phyloP scores from a whole-genome alignment of 2,113 vertebrate genomes.

The Prinia subflava region DNA sequence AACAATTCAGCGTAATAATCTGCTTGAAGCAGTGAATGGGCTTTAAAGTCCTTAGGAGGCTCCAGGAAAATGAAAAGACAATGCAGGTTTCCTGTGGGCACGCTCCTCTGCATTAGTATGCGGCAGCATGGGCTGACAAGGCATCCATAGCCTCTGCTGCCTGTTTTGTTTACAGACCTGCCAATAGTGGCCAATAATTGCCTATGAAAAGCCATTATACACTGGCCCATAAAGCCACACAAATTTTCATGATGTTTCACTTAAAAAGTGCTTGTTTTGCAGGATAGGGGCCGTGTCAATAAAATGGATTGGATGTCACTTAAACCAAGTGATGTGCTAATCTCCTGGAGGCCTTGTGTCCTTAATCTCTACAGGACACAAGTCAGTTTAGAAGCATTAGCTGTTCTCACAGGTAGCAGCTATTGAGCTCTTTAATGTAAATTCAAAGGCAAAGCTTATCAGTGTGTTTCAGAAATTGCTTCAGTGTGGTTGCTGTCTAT shows the following conservation, averaged over 20 bases:
- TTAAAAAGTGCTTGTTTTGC: constrained; percentile 77
- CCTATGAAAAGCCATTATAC: constrained; percentile 46
- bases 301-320: constrained; percentile 77
- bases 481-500: constrained; percentile 56
- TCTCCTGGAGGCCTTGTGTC: constrained; percentile 70
- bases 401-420: constrained; percentile 72
- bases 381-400: constrained; percentile 69
- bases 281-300: constrained; percentile 70
- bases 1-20: constrained; percentile 49
- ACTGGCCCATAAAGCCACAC: constrained; percentile 49
- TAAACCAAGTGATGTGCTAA: constrained; percentile 72
- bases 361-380: constrained; percentile 76
- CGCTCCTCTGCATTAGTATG: constrained; percentile 40
- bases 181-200: constrained; percentile 9
- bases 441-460: constrained; percentile 79
- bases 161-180: constrained; percentile 44
- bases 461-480: constrained; percentile 75
- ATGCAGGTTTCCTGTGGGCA: neutral
- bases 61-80: constrained; percentile 56
- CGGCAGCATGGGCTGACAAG: neutral
- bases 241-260: constrained; percentile 72
- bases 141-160: neutral
- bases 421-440: constrained; percentile 75
- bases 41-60: constrained; percentile 32
- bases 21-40: constrained; percentile 50